Evolutionary conservation across 2,797 vertebrate genomes (phyloP), one percentile per base, ranked within the genome.

Genomic region (Rhinophrynus dorsalis): DNA sequence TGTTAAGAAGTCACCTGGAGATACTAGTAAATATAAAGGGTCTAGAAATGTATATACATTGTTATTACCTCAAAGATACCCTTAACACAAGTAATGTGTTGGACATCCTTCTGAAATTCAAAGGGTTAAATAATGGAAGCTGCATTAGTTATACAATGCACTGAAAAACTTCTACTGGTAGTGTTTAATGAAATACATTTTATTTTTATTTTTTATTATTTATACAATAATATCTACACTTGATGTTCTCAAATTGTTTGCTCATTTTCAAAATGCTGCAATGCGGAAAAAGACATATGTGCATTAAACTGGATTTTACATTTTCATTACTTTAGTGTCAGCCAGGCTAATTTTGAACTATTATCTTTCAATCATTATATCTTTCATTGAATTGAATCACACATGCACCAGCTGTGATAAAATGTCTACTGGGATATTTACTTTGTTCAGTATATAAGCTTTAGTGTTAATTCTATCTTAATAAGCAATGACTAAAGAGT

Each of bases 351-450:
- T 78, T 81, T 77, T 78, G 72, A 51, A 51, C 48, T 67, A 76
- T 76, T 74, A 74, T 66, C 60, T 79, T 83, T 78, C 74, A 65
- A 77, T 77, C 56, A 58, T 71, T 74, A 20, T 61, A 56, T 59
- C 32, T 76, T 76, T 76, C 60, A 58, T 58, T 42, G 21, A 80
- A 64, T 70, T 74, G 73, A 80, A 79, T 77, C 56, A 55, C 44
- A 71, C 32, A 66, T 61, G 27, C 13, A 62, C 13, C 70, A 80
- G 40, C 40, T 75, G 76, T 69, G 55, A 73, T 67, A 68, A 79
- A 71, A 64, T 59, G 26, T 68, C 58, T 74, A 30, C 59, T 18
- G 60, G 74, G 55, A 78, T 76, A 76, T 80, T 78, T 75, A 74
- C 33, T 78, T 79, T 67, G 64, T 71, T 35, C 8, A 50, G 44